phyloP scores from a whole-genome alignment of 92 coral and sea anemone genomes.

The Scolanthus callimorphus region DNA sequence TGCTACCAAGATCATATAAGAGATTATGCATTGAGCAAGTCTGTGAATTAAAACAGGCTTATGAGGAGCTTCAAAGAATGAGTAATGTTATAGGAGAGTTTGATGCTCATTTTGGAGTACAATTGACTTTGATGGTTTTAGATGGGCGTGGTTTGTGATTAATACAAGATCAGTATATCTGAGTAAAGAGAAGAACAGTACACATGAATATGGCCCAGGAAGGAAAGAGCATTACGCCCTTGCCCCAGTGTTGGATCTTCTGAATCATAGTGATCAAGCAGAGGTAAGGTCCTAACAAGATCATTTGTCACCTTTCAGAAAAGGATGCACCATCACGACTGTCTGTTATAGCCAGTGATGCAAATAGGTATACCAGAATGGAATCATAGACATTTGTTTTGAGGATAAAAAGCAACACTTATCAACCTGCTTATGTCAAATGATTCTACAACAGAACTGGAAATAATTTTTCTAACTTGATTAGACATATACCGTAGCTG shows the following conservation, averaged over 20 bases:
- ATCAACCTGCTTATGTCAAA: no score
- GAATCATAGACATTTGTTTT: no score
- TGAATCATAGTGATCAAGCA: slow-evolving; percentile 75
- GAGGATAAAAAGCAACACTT: no score
- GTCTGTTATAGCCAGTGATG: no score
- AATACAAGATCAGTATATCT: slow-evolving; percentile 90
- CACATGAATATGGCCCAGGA: background rate
- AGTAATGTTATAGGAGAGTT: background rate
- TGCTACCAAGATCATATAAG: slow-evolving; percentile 36
- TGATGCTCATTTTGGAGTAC: slow-evolving; percentile 7
- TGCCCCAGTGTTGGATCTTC: slow-evolving; percentile 86
- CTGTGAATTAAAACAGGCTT: slow-evolving; percentile 28
- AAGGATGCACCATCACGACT: no score
- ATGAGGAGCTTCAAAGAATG: slow-evolving; percentile 11
- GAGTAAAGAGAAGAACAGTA: slow-evolving; percentile 1
- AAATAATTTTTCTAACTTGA: no score
- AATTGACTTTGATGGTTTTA: slow-evolving; percentile 57
- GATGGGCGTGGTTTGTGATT: slow-evolving; percentile 95
- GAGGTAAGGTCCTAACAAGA: slow-evolving; percentile 72
- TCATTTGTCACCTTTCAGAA: no score
- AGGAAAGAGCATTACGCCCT: slow-evolving; percentile 36
- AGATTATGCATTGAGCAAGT: slow-evolving; percentile 40
- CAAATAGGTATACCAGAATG: no score
- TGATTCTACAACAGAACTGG: no score
- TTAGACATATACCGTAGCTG: no score